A percentile compares a stretch with the other conserved stretches of the same genome.
phyloP scores from a whole-genome alignment of 2,888 invertebrate genomes.

The Liposcelis brunnea region DNA sequence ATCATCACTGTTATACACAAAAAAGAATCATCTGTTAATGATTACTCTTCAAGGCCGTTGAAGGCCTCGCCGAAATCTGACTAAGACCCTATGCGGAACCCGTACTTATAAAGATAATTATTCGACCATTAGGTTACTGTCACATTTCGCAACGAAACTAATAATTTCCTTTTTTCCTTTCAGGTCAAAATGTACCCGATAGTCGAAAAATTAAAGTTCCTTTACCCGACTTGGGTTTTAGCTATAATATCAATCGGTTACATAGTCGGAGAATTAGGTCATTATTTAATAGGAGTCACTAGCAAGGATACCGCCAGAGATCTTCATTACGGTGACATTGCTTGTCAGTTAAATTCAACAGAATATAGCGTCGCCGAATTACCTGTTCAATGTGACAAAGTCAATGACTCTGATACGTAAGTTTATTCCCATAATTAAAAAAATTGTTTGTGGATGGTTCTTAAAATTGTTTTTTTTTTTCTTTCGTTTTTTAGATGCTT shows the following conservation, averaged over 20 bases:
- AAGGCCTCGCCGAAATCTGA: too few species aligned
- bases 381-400: slow-evolving; percentile 34
- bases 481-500: slow-evolving; percentile 49
- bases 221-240: slow-evolving; percentile 64
- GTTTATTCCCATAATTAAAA: slow-evolving; percentile 15
- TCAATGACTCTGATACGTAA: slow-evolving; percentile 36
- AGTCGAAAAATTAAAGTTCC: slow-evolving; percentile 41
- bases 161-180: too few species aligned
- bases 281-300: slow-evolving; percentile 71
- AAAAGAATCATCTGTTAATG: too few species aligned
- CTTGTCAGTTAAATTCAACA: slow-evolving; percentile 59
- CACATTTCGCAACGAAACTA: too few species aligned
- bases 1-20: too few species aligned
- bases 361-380: slow-evolving; percentile 33
- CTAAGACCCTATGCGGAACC: too few species aligned
- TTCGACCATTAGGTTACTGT: too few species aligned
- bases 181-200: slow-evolving; percentile 24
- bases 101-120: too few species aligned
- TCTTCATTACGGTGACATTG: slow-evolving; percentile 69
- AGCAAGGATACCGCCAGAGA: slow-evolving; percentile 73
- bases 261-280: slow-evolving; percentile 71
- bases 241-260: slow-evolving; percentile 67
- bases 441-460: too few species aligned
- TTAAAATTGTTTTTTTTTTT: too few species aligned
- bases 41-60: too few species aligned